Conservation (phyloP, 2,797 vertebrate genomes). For the Arrhamphus sclerolepis region DNA sequence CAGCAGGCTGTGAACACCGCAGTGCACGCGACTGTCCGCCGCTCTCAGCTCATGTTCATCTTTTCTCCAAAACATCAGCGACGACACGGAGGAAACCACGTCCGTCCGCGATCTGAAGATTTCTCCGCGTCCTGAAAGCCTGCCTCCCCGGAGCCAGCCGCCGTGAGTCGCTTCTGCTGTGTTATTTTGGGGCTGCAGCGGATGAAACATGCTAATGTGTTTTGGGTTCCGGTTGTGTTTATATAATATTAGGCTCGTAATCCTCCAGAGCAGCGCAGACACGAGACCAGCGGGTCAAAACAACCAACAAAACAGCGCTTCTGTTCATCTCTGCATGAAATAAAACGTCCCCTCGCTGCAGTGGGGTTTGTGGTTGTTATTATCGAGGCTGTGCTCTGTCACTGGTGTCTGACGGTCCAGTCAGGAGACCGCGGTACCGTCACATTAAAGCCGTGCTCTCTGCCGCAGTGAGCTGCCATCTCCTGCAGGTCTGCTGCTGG, state of each 20-base stretch:
- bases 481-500: constrained; percentile 25
- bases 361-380: constrained; percentile 55
- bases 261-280: constrained; percentile 26
- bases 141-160: constrained; percentile 2
- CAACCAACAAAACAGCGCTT: not conserved
- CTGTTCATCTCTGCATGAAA: not conserved
- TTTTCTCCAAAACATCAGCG: constrained; percentile 39
- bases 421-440: constrained; percentile 26
- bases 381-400: constrained; percentile 35
- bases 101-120: constrained; percentile 35
- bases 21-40: constrained; percentile 61
- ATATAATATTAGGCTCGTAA: constrained; percentile 68
- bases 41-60: constrained; percentile 26
- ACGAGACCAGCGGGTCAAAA: constrained; percentile 19
- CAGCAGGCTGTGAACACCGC: constrained; percentile 61
- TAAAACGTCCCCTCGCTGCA: not conserved
- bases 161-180: constrained; percentile 66
- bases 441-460: constrained; percentile 11
- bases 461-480: constrained; percentile 28
- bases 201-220: constrained; percentile 60
- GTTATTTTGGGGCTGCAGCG: constrained; percentile 56
- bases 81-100: constrained; percentile 52
- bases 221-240: constrained; percentile 73
- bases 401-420: constrained; percentile 36
- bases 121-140: constrained; percentile 5